Percentiles rank a stretch among this genome's conserved stretches.
These are phyloP conservation scores for Microplitis deprimator DNA, from an alignment of 2,888 invertebrate genomes.

Conservation along the genomic window DNA sequence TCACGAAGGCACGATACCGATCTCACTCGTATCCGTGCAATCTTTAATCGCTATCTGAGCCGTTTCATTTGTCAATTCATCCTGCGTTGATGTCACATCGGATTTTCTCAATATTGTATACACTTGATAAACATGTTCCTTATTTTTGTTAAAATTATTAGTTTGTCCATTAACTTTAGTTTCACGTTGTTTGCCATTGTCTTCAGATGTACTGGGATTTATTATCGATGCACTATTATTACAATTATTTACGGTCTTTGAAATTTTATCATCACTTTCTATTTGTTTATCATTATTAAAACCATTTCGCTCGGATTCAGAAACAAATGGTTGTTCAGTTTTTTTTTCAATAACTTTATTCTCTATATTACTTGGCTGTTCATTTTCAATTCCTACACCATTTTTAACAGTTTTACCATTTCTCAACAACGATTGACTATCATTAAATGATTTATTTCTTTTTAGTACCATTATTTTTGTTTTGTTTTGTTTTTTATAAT, in stretches of 20 bases:
- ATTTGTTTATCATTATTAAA: constrained; percentile 29
- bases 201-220: constrained; percentile 40
- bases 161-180: constrained; percentile 47
- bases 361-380: constrained; percentile 21
- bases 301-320: constrained; percentile 36
- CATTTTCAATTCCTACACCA: constrained; percentile 29
- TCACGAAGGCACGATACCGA: constrained; percentile 64
- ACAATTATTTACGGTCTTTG: constrained; percentile 28
- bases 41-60: constrained; percentile 65
- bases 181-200: constrained; percentile 40
- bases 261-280: constrained; percentile 32
- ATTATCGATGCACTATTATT: constrained; percentile 23
- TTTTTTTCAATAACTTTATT: neutral
- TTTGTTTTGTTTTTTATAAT: constrained; percentile 37
- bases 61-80: constrained; percentile 58
- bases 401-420: constrained; percentile 41
- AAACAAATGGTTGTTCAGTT: neutral
- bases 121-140: constrained; percentile 53
- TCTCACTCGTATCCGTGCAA: constrained; percentile 60
- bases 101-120: constrained; percentile 65
- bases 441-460: constrained; percentile 45
- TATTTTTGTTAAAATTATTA: constrained; percentile 47
- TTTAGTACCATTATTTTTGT: constrained; percentile 51
- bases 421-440: constrained; percentile 27
- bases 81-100: constrained; percentile 54